Evolutionary conservation across 1,140 invertebrate species (phyloP).

Genomic region (Carcinoscorpius rotundicauda): DNA sequence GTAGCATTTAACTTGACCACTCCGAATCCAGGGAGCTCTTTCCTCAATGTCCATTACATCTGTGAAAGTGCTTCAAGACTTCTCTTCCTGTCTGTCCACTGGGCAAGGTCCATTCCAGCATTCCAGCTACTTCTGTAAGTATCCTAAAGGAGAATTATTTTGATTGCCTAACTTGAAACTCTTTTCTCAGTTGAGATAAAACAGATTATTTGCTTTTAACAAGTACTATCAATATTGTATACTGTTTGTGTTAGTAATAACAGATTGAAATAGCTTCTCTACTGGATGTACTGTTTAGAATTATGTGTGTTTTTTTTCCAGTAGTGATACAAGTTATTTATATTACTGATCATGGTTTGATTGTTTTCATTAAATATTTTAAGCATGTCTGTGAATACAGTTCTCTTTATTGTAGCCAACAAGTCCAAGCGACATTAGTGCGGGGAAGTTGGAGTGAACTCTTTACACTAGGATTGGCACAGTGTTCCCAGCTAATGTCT

Average conservation of each 20-base stretch:
- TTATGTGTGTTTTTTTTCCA: no score
- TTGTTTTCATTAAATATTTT: no score
- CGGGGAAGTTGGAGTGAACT: conserved; percentile 84
- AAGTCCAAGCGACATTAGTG: conserved; percentile 68
- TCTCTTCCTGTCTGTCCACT: conserved; percentile 76
- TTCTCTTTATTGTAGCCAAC: conserved; percentile 46
- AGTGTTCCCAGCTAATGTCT: conserved; percentile 67
- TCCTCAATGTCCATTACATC: conserved; percentile 76
- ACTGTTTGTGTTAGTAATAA: no score
- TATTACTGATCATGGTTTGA: no score
- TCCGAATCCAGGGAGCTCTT: conserved; percentile 59
- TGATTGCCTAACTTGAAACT: no score
- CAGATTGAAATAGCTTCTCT: no score
- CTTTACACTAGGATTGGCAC: conserved; percentile 79
- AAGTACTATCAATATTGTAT: no score
- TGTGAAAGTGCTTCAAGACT: conserved; percentile 82
- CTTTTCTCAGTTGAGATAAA: no score
- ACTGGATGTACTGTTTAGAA: no score
- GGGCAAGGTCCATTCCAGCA: conserved; percentile 66
- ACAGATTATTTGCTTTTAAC: no score
- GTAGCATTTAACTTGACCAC: conserved; percentile 65
- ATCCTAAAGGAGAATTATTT: neutral
- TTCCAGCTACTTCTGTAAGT: conserved; percentile 62
- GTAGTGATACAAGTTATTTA: no score
- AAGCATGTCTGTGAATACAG: no score